These are phyloP conservation scores for Tetragonisca angustula DNA, from an alignment of 2,888 invertebrate species.

Conservation along the genomic window DNA sequence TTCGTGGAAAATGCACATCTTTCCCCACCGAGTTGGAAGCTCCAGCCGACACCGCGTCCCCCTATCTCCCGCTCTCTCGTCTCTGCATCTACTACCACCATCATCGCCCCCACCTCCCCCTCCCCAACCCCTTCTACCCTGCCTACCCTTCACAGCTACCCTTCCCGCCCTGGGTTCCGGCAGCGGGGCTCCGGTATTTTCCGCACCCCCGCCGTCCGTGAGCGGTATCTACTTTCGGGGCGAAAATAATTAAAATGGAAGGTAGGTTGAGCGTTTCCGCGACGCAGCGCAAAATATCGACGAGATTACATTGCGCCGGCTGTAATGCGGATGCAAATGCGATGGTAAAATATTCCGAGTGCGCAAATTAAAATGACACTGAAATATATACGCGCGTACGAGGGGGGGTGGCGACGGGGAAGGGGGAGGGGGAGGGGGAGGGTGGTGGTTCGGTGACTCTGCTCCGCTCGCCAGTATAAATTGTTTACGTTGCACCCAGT, in stretches of 20 bases:
- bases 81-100: neutral
- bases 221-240: conserved; percentile 68
- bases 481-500: conserved; percentile 79
- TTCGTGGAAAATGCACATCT: conserved; percentile 74
- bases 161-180: conserved; percentile 2
- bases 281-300: conserved; percentile 81
- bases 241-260: conserved; percentile 82
- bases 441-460: neutral
- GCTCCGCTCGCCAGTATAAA: conserved; percentile 73
- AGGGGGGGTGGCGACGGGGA: conserved; percentile 34
- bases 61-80: neutral
- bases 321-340: conserved; percentile 83
- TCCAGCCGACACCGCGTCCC: conserved; percentile 17
- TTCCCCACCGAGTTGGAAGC: conserved; percentile 24
- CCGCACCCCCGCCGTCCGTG: conserved; percentile 55
- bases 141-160: conserved; percentile 2
- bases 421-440: no score
- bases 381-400: conserved; percentile 79
- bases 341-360: conserved; percentile 83
- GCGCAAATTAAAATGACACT: conserved; percentile 83
- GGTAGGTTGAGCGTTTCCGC: conserved; percentile 71
- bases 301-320: conserved; percentile 81
- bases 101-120: conserved; percentile 17
- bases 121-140: conserved; percentile 17
- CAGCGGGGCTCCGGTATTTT: conserved; percentile 40